These are phyloP conservation scores for Pygmarrhopalites habei DNA, from an alignment of 1,140 invertebrate species.

Conservation along the genomic window DNA sequence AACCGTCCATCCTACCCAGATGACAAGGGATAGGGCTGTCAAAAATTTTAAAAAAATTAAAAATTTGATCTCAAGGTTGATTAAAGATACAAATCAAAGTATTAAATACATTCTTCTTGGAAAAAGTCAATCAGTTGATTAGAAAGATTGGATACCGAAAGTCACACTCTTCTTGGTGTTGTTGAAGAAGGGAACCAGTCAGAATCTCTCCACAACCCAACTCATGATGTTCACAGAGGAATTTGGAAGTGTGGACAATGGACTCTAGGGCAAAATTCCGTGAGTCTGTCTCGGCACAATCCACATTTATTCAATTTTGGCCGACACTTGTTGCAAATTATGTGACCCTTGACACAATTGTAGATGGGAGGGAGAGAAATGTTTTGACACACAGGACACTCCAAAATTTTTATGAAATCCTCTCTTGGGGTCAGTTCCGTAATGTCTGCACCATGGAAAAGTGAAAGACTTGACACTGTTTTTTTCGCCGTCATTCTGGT, in stretches of 20 bases:
- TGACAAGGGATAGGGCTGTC: background rate
- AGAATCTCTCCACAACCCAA: constrained; percentile 19
- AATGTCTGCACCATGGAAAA: constrained; percentile 1
- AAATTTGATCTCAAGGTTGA: too few relatives aligned
- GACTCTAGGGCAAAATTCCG: constrained; percentile 28
- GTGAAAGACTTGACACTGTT: too few relatives aligned
- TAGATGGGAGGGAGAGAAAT: constrained; percentile 29
- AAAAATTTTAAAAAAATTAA: too few relatives aligned
- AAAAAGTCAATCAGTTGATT: too few relatives aligned
- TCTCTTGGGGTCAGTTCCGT: background rate
- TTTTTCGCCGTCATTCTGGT: too few relatives aligned
- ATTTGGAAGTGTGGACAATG: constrained; percentile 24
- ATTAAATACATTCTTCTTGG: too few relatives aligned
- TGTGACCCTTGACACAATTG: constrained; percentile 29
- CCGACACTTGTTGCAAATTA: constrained; percentile 22
- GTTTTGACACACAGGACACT: constrained; percentile 33
- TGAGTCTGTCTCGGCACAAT: constrained; percentile 8
- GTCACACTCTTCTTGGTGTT: constrained; percentile 14
- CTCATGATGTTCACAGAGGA: constrained; percentile 17
- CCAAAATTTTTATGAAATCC: constrained; percentile 19
- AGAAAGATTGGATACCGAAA: too few relatives aligned
- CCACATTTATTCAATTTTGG: constrained; percentile 11
- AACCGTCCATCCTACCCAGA: background rate
- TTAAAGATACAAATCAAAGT: too few relatives aligned
- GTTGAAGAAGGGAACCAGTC: background rate